Conservation (phyloP, 2,113 vertebrate species). For the Anhinga anhinga region DNA sequence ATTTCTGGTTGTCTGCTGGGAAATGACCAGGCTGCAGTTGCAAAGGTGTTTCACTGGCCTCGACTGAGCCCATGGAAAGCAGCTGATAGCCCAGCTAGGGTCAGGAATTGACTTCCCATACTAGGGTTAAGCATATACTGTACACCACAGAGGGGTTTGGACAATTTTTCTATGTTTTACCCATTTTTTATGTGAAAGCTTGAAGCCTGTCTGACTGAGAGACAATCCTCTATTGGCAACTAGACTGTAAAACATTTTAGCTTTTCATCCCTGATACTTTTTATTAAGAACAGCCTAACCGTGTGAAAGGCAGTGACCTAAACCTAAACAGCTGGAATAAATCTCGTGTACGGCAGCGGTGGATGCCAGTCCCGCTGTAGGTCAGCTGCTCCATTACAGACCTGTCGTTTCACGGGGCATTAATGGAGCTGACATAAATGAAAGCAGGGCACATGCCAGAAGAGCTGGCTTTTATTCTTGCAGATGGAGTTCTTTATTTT, state of each 20-base stretch:
- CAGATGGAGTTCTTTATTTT: background rate
- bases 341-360: background rate
- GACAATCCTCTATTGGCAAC: background rate
- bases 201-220: background rate
- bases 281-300: background rate
- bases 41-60: background rate
- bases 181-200: background rate
- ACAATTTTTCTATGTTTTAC: background rate
- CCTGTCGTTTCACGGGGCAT: fast-evolving
- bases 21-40: background rate
- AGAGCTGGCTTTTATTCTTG: slow-evolving; percentile 3
- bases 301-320: background rate
- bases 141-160: background rate
- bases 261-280: background rate
- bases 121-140: no score
- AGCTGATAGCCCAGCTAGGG: background rate
- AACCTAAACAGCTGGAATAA: slow-evolving; percentile 28
- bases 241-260: background rate
- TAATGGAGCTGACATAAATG: slow-evolving; percentile 12
- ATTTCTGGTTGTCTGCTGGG: background rate
- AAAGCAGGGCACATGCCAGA: background rate
- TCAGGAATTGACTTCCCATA: background rate
- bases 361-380: background rate
- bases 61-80: background rate
- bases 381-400: background rate